Base-by-base conservation (phyloP, 2,113 vertebrate species). In the Alethe diademata region DNA sequence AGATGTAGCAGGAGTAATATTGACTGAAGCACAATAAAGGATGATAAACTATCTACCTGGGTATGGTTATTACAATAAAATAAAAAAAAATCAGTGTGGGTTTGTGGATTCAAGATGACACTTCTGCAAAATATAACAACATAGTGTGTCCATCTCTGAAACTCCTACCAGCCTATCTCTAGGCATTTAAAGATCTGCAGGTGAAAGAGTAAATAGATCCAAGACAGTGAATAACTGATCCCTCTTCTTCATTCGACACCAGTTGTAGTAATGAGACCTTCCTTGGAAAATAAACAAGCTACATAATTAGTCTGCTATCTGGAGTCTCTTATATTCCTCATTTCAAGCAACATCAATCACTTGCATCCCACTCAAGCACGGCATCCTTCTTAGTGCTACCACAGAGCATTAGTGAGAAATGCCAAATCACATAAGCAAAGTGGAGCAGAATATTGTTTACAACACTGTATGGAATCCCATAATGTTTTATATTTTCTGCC, bases 371-470 rank as follows among this genome's bases (percentile, higher is more conserved):
- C 48, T 72, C 80, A 75, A 61, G 57, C 75, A 57, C 14, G 1
- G 33, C 9, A 7, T 70, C 78, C 31, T 90, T 82, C 62, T 79
- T 11, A 18, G n/a, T 93, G 72, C 25, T 67, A 67, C 33, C 43
- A 31, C n/a, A 88, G 90, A 90, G 71, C 38, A 82, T 58, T 82
- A 62, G 35, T 48, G 66, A 82, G 85, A 88, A 91, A 95, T 86
- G 72, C 58, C 81, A 92, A 96, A 79, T 71, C 82, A 53, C 64
- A 83, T 31, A 76, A 62, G 67, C 60, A 83, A 88, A 92, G 75
- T n/a, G 64, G 79, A 84, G 72, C 11, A 74, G 35, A 96, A 88
- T 51, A 60, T 84, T 95, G 72, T 95, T 96, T 95, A 95, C 67
- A 79, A 86, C 51, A 78, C 40, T 86, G 35, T 90, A 90, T 92